A percentile compares a stretch with the other conserved stretches of the same genome.
Conservation (phyloP, 2,113 vertebrate genomes). For the Psittacus erithacus region DNA sequence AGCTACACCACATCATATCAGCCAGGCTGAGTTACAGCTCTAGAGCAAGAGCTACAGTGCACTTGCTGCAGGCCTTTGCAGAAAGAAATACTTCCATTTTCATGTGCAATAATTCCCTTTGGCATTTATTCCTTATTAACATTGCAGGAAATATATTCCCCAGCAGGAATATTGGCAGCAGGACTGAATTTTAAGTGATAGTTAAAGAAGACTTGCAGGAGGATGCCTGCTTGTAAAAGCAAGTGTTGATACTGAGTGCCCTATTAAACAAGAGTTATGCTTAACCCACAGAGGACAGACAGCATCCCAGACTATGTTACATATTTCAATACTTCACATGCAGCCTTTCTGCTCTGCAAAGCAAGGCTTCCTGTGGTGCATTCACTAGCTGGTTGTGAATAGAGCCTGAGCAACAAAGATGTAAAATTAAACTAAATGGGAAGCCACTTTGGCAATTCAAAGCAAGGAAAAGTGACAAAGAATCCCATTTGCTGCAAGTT, state of each 20-base stretch:
- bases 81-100: background rate
- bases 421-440: background rate
- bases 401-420: background rate
- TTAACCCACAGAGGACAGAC: background rate
- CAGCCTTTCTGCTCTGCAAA: background rate
- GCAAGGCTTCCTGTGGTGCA: background rate
- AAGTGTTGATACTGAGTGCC: background rate
- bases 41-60: background rate
- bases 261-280: background rate
- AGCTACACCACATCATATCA: background rate
- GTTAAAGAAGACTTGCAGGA: background rate
- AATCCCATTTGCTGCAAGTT: background rate
- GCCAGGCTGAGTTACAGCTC: background rate
- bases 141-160: background rate
- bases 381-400: background rate
- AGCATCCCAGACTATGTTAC: background rate
- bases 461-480: background rate
- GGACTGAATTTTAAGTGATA: constrained; percentile 22
- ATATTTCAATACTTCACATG: background rate
- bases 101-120: background rate
- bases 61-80: background rate
- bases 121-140: constrained; percentile 19
- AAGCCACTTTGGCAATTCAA: background rate
- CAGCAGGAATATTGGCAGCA: background rate
- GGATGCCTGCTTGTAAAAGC: constrained; percentile 10